Conservation (phyloP, 1,140 invertebrate genomes). For the Drosophila burlai region DNA sequence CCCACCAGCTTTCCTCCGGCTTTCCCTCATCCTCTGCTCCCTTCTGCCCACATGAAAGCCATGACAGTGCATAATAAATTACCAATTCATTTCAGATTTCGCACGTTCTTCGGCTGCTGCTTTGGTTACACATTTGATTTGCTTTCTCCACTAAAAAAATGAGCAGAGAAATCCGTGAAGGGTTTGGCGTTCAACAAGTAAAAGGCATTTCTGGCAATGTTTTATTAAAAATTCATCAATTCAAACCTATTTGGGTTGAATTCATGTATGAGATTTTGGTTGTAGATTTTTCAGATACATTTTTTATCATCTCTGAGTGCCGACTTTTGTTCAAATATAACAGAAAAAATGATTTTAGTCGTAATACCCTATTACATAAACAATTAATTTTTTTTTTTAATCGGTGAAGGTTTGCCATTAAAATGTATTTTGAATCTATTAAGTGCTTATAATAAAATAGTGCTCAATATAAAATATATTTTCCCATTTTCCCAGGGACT, state of each 20-base stretch:
- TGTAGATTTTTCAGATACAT: not conserved
- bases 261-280: not conserved
- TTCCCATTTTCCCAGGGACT: not conserved
- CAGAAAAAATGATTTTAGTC: too few species aligned
- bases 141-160: conserved; percentile 29
- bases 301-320: not conserved
- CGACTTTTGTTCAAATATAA: not conserved
- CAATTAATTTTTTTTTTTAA: not conserved
- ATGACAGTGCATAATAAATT: conserved; percentile 80
- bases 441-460: too few species aligned
- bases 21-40: conserved; percentile 3
- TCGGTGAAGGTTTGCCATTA: not conserved
- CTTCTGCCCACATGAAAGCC: conserved; percentile 41
- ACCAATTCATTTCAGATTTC: conserved; percentile 74
- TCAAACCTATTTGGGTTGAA: not conserved
- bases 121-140: conserved; percentile 38
- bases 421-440: not conserved
- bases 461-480: too few species aligned
- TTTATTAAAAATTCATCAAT: conserved; percentile 42
- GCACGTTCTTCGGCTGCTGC: conserved; percentile 49
- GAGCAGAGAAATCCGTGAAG: not conserved
- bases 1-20: conserved; percentile 52
- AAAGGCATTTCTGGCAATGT: conserved; percentile 27
- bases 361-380: not conserved
- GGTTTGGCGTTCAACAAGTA: conserved; percentile 34